Evolutionary conservation across 2,113 vertebrate species (phyloP), one percentile per base, ranked within the genome.

Genomic region (Rostratula benghalensis): DNA sequence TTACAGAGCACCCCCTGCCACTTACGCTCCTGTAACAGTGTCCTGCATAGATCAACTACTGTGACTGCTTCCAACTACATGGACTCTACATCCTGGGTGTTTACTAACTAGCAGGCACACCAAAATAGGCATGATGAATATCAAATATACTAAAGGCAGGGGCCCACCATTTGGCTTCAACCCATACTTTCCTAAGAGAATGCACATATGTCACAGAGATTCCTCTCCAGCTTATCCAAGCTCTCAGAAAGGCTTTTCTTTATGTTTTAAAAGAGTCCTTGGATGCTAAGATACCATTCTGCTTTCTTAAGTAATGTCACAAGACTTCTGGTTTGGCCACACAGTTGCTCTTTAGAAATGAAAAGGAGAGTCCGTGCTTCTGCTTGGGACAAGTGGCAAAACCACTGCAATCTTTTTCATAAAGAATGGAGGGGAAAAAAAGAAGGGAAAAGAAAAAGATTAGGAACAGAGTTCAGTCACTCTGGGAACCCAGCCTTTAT

Each of bases 261-360:
- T 96, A 94, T 16, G 8, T 96, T 95, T 95, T 97, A 97, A 98
- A 97, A 94, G 97, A 97, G 94, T 92, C 95, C 94, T 97, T 17
- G 39, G 97, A 98, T 98, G 98, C 98, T 98, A 98, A 98, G 98
- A 98, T 98, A 98, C 98, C 98, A 98, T 98, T 99, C 98, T 94
- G 96, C 86, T 98, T 98, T 98, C 98, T 98, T 98, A 97, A 99
- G 98, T 99, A 98, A 99, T 98, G 98, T 99, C 99, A 98, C 99
- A 98, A 98, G 99, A 99, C 98, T 98, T 98, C 98, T 98, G 97
- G 97, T 98, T 97, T 70, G 61, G 98, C 97, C 98, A 98, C 97
- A 79, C 98, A 97, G 98, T 92, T 92, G 94, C 98, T 98, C 98
- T 99, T 98, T 98, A 98, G 97, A 96, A 97, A 98, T 99, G 97